Evolutionary conservation across 2,113 vertebrate genomes (phyloP).

Genomic region (Geococcyx californianus): DNA sequence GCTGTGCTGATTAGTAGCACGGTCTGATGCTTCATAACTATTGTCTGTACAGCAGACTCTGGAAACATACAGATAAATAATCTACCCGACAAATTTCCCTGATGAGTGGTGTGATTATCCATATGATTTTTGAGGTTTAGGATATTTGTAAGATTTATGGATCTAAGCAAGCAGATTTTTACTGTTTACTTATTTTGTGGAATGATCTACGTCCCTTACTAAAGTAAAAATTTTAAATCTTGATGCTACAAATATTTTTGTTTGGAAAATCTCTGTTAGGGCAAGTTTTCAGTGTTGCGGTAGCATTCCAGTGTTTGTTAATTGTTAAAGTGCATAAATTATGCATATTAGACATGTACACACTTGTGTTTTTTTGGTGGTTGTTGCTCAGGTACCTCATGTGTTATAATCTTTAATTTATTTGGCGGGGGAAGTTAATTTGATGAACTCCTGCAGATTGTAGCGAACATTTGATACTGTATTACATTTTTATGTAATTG

Average conservation of each 20-base stretch:
- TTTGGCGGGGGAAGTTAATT: not conserved
- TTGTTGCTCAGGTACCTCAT: not conserved
- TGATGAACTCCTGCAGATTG: not conserved
- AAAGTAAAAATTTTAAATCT: not conserved
- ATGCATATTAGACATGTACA: conserved; percentile 45
- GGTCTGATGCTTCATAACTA: not conserved
- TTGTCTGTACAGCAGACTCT: not conserved
- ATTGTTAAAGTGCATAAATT: conserved; percentile 42
- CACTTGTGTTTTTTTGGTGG: not conserved
- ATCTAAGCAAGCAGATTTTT: not conserved
- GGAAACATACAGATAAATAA: not conserved
- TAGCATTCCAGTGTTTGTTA: conserved; percentile 46
- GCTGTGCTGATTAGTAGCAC: not conserved
- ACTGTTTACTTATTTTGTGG: not conserved
- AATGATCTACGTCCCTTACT: not conserved
- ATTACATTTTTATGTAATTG: not conserved
- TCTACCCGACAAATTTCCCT: not conserved
- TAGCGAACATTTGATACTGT: not conserved
- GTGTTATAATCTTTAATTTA: not conserved
- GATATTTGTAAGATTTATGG: not conserved
- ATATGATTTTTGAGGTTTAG: not conserved
- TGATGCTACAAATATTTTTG: conserved; percentile 21
- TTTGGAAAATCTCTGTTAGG: conserved; percentile 38
- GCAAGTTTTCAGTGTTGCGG: conserved; percentile 52
- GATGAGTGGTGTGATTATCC: not conserved